A percentile compares a stretch with the other conserved stretches of the same genome.
Evolutionary conservation across 2,888 invertebrate species (phyloP).

Genomic region (Andrena camellia): DNA sequence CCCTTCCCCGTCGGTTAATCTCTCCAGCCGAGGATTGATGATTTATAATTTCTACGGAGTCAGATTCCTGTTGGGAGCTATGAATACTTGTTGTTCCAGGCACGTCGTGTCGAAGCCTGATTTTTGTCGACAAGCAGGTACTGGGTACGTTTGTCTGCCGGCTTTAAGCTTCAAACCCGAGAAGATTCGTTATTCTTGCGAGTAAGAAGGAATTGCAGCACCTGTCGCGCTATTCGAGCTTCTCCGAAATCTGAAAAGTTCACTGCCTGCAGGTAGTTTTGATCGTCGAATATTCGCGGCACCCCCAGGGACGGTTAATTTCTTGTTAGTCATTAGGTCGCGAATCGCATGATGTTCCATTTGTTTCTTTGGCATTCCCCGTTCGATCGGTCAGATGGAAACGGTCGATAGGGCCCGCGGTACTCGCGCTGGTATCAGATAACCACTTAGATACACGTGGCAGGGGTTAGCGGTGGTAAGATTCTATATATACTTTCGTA

Average conservation of each 20-base stretch:
- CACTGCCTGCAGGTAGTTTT: not conserved
- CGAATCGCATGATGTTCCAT: constrained; percentile 56
- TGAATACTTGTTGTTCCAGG: constrained; percentile 57
- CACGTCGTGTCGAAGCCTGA: constrained; percentile 26
- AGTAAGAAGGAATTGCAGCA: not conserved
- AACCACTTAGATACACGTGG: constrained; percentile 74
- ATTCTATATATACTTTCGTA: constrained; percentile 72
- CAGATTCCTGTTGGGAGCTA: constrained; percentile 49
- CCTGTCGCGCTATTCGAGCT: too few species aligned
- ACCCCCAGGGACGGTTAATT: constrained; percentile 14
- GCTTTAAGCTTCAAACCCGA: not conserved
- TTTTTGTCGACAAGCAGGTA: constrained; percentile 26
- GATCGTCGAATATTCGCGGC: not conserved
- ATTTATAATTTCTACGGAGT: constrained; percentile 54
- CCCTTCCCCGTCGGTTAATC: constrained; percentile 44
- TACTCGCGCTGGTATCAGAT: constrained; percentile 78
- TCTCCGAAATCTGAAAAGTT: too few species aligned
- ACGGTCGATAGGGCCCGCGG: constrained; percentile 73
- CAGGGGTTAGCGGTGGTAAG: constrained; percentile 71
- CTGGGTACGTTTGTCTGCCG: not conserved
- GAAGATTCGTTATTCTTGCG: not conserved
- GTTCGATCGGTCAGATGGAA: constrained; percentile 78
- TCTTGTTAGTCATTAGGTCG: constrained; percentile 58
- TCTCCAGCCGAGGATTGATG: constrained; percentile 50
- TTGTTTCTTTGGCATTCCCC: constrained; percentile 71